phyloP scores from a whole-genome alignment of 2,797 vertebrate genomes.

The Hybognathus amarus region DNA sequence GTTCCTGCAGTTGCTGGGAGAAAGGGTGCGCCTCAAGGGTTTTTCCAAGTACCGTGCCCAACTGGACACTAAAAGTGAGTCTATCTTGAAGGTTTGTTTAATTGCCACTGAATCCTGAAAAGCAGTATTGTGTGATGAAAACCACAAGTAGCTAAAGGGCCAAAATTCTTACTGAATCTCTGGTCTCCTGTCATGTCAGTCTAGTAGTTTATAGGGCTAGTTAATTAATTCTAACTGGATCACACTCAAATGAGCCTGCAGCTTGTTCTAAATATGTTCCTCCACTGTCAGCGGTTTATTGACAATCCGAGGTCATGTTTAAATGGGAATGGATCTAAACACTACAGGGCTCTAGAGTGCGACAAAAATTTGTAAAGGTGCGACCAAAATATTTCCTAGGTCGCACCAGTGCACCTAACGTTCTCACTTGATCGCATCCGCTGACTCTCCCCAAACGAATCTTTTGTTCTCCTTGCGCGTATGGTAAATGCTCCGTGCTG shows the following conservation, averaged over 20 bases:
- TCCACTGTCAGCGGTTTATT: slow-evolving; percentile 8
- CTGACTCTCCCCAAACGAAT: too few species aligned
- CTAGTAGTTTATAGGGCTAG: neutral
- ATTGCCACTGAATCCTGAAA: neutral
- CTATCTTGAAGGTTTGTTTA: slow-evolving; percentile 21
- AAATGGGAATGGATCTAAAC: slow-evolving; percentile 22
- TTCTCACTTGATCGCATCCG: too few species aligned
- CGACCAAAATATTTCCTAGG: too few species aligned
- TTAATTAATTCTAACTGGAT: slow-evolving; percentile 34
- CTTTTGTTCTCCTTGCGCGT: too few species aligned
- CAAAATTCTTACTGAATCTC: slow-evolving; percentile 18
- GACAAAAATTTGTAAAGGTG: too few species aligned
- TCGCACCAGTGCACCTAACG: too few species aligned
- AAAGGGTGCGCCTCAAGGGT: slow-evolving; percentile 93
- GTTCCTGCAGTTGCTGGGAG: slow-evolving; percentile 95
- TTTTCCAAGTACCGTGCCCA: slow-evolving; percentile 97
- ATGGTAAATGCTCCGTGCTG: too few species aligned
- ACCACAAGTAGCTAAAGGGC: neutral
- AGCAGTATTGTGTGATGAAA: slow-evolving; percentile 6
- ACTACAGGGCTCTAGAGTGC: too few species aligned
- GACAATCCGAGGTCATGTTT: neutral
- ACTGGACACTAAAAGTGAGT: slow-evolving; percentile 95
- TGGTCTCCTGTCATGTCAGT: slow-evolving; percentile 11
- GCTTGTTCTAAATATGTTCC: neutral
- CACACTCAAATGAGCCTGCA: slow-evolving; percentile 25